Evolutionary conservation across 2,113 vertebrate genomes (phyloP), one percentile per base, ranked within the genome.

Genomic region (Amphiprion percula): DNA sequence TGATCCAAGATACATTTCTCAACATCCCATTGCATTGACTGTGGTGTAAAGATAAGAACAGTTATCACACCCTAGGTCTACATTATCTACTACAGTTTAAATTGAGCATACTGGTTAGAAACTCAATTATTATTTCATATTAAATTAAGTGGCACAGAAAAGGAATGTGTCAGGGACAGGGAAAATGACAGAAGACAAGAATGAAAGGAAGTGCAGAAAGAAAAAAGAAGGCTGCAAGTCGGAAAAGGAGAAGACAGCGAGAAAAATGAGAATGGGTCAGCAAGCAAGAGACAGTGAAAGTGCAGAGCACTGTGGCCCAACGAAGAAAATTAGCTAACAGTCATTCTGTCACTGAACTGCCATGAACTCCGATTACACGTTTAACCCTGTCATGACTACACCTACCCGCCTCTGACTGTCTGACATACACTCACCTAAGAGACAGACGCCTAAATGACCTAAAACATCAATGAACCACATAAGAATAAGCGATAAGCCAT

Each of bases 351-450:
- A 19, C 60, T 37, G 65, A 72, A 74, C 66, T 81, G 69, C 55
- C 70, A 63, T 82, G 75, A 79, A 68, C 82, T 71, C 77, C 67
- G 84, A 88, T 87, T 83, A 86, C 86, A 87, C 82, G 87, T 91
- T 85, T 86, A 87, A 89, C 86, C 75, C 83, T n/a, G 80, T 88
- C 84, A 84, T 74, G 70, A 69, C 75, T 61, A 49, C 54, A 68
- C 10, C 24, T 30, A 24, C 61, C 59, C 58, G 21, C 47, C 12
- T 62, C 69, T 30, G 24, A 46, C 66, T 17, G 52, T 59, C 66
- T 17, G 52, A 55, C 82, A 60, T 1, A 59, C 1, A 52, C 55
- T 78, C n/a, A 33, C 56, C 16, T 49, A 23, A 12, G n/a, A 69
- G 17, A 82, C 53, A 56, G 37, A 71, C 37, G 58, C 24, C 24